Evolutionary conservation across 2,797 vertebrate species (phyloP), one percentile per base, ranked within the genome.

Genomic region (Dromococcyx pavoninus): DNA sequence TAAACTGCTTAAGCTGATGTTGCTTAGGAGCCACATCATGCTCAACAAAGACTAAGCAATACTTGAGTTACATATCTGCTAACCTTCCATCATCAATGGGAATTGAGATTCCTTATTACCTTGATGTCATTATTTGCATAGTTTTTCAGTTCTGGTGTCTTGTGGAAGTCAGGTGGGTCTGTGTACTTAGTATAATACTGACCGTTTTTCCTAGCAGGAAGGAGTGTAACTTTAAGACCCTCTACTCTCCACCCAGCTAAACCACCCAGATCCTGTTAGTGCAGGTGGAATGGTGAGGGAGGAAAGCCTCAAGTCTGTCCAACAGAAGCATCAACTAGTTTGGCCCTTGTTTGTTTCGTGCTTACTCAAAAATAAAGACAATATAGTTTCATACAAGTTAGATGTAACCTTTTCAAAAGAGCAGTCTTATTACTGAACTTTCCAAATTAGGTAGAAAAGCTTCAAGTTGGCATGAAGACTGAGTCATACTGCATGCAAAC

Each of bases 401-500:
- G 17, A 11, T 22, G 16, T 33, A 94, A 74, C 19, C 5, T 82
- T 89, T 92, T 65, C 41, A 92, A 87, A 90, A 77, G 57, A 77
- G 46, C 72, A 77, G 30, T 65, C 32, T 83, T 83, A 35, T 44
- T 86, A 72, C 1, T 88, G 75, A 94, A 72, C 87, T 89, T 91
- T 91, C 85, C 28, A 48, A 73, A 91, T 81, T 62, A 77, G 69
- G 54, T 39, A 85, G 50, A 79, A 89, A 93, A 87, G 7, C 50
- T 91, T 87, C 54, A 80, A 83, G 50, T 62, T 91, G 81, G 39
- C 54, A 66, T 72, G 69, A 93, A 67, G 73, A 58, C 75, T 94
- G 92, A 97, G 85, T 95, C 95, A 94, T 81, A 48, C 75, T 53
- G 85, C 75, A 75, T 56, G 73, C 89, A 91, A 93, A 94, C 69